Evolutionary conservation across 2,888 invertebrate genomes (phyloP), one percentile per base, ranked within the genome.

Genomic region (Tachina fera): DNA sequence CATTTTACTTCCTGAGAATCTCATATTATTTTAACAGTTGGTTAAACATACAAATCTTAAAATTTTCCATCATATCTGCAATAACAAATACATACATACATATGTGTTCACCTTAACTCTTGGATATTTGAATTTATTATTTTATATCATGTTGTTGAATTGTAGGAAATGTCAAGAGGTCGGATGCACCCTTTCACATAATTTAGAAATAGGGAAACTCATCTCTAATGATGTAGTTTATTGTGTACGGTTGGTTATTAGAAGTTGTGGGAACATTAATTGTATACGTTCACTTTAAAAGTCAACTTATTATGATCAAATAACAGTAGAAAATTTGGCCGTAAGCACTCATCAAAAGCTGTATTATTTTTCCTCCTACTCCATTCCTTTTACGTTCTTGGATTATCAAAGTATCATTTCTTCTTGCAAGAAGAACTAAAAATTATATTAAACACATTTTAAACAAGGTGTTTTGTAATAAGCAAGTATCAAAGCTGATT

Each of bases 321-420:
- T 71, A 71, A 65, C 71, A 76, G 49, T 43, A 65, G 71, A 71
- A 76, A 76, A 60, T 76, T 67, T 77, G 58, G 71, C 71, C 83
- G 31, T 72, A 67, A 83, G 83, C 71, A 77, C 43, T 83, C 77
- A 77, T 83, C 72, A 77, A 83, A 77, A 31, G 16, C 14, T 19
- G 41, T 61, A 51, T 19, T 22, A n/a, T 49, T 31, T 61, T 39
- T 22, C 43, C 19, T 51, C 39, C 16, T 14, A 11, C n/a, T 51
- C 11, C 13, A 43, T 51, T 8, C 63, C 61, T 11, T 43, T 14
- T 11, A 49, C 3, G 6, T 51, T 58, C 6, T 5, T 58, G 4
- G 13, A 6, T 22, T 56, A 22, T 22, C 6, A 56, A 56, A 56
- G 53, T 22, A 1, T 11, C 9, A n/a, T n/a, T 31, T 49, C 49